phyloP scores from a whole-genome alignment of 35 echinoderm and acorn worm genomes.

The Heliocidaris tuberculata region DNA sequence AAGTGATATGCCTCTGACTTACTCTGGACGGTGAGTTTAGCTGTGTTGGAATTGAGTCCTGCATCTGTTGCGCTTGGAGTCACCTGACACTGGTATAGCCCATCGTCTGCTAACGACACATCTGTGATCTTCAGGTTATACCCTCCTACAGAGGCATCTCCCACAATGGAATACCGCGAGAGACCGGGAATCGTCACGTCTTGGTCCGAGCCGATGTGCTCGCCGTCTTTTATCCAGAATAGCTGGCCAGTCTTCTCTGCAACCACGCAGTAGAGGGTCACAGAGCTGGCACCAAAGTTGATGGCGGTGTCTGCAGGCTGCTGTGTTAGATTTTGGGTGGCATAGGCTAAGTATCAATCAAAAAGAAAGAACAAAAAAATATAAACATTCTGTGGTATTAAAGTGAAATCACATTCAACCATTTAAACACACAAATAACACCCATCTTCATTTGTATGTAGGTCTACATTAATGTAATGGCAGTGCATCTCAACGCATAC shows the following conservation, averaged over 20 bases:
- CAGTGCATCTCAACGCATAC: too few relatives aligned
- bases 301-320: conserved; percentile 66
- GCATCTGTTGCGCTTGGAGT: conserved; percentile 9
- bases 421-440: too few relatives aligned
- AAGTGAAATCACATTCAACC: too few relatives aligned
- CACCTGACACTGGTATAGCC: conserved; percentile 77
- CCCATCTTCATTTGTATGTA: too few relatives aligned
- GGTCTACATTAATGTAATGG: too few relatives aligned
- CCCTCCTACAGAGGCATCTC: conserved; percentile 63
- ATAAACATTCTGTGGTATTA: too few relatives aligned
- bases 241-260: conserved; percentile 62
- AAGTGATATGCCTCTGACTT: conserved; percentile 30
- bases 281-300: conserved; percentile 49
- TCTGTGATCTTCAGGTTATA: conserved; percentile 78
- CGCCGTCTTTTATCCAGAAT: conserved; percentile 61
- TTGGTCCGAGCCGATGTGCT: conserved; percentile 44
- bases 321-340: conserved; percentile 57
- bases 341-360: conserved; percentile 27
- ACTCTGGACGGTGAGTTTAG: conserved; percentile 82
- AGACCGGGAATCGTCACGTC: not conserved
- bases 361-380: not conserved
- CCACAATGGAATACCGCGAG: conserved; percentile 67
- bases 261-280: conserved; percentile 70
- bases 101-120: conserved; percentile 74
- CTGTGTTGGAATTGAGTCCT: conserved; percentile 53